phyloP scores from a whole-genome alignment of 2,888 invertebrate genomes.

The Tolmerus cingulatus region DNA sequence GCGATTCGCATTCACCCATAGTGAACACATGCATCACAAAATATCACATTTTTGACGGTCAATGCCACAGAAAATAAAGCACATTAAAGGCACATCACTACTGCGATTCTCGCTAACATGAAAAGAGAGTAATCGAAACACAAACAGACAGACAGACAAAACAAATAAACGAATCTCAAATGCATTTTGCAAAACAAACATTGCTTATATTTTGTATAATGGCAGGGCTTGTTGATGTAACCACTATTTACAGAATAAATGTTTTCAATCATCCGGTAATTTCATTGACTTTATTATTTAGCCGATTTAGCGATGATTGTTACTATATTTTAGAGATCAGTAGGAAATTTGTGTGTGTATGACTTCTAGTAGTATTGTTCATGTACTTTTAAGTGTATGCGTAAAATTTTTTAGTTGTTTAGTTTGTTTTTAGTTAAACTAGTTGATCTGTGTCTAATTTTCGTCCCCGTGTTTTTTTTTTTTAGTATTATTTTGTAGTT shows the following conservation, averaged over 20 bases:
- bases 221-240: background rate
- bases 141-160: background rate
- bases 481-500: background rate
- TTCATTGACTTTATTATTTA: background rate
- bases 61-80: background rate
- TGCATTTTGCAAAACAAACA: background rate
- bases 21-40: background rate
- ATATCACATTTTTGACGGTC: background rate
- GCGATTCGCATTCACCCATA: background rate
- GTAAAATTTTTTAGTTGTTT: constrained; percentile 22
- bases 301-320: background rate
- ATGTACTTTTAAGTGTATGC: constrained; percentile 17
- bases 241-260: background rate
- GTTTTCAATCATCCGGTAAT: background rate
- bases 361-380: constrained; percentile 33
- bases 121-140: background rate
- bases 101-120: background rate
- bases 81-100: background rate
- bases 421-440: constrained; percentile 3
- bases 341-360: constrained; percentile 39
- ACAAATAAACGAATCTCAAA: background rate
- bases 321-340: background rate
- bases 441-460: constrained; percentile 19
- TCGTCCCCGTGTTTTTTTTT: background rate
- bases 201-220: background rate